phyloP scores from a whole-genome alignment of 2,888 invertebrate species.

The Patella pellucida region DNA sequence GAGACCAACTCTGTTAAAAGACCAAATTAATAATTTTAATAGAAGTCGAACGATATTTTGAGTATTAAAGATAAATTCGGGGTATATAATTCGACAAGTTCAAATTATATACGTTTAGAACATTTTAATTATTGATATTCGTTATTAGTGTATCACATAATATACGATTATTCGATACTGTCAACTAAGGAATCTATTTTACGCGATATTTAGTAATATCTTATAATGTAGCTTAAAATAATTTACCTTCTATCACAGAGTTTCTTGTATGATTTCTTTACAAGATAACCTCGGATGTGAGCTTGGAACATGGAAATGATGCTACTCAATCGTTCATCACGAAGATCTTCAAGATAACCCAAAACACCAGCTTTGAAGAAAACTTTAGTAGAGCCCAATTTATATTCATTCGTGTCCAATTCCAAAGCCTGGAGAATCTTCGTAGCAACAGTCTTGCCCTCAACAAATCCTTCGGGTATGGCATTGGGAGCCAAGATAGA shows the following conservation, averaged over 20 bases:
- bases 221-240: too few species aligned
- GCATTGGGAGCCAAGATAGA: constrained; percentile 96
- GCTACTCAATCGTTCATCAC: constrained; percentile 95
- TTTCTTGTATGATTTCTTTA: constrained; percentile 86
- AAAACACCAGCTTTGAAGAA: constrained; percentile 99
- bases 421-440: constrained; percentile 73
- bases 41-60: too few species aligned
- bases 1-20: constrained; percentile 82
- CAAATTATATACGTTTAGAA: too few species aligned
- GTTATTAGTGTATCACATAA: too few species aligned
- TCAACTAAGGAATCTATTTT: too few species aligned
- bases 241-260: constrained; percentile 91
- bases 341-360: constrained; percentile 99
- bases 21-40: neutral
- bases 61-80: too few species aligned
- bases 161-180: too few species aligned
- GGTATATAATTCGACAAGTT: too few species aligned
- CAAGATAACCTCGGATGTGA: constrained; percentile 87
- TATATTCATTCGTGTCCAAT: constrained; percentile 92
- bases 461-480: constrained; percentile 70
- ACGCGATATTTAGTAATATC: too few species aligned
- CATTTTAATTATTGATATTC: too few species aligned
- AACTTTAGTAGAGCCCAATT: constrained; percentile 99
- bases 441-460: constrained; percentile 77
- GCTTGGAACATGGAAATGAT: constrained; percentile 92